Conservation (phyloP, 2,888 invertebrate genomes). For the Melolontha melolontha region DNA sequence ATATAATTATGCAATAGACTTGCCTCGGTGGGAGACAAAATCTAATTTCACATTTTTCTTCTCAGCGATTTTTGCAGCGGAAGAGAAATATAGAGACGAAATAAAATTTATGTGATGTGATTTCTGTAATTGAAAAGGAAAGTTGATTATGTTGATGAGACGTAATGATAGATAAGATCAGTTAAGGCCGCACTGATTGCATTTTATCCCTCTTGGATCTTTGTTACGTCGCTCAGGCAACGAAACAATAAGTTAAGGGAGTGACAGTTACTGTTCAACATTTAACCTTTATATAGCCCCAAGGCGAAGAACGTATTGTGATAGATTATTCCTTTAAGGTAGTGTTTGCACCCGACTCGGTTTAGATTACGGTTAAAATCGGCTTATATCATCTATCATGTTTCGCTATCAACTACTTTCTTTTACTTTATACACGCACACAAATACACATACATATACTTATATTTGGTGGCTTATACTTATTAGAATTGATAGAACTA, state of each 20-base stretch:
- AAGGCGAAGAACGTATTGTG: constrained; percentile 35
- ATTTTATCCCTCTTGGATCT: constrained; percentile 47
- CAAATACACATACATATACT: no score
- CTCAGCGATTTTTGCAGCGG: not conserved
- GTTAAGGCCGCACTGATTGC: constrained; percentile 51
- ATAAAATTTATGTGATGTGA: constrained; percentile 42
- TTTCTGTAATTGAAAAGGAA: constrained; percentile 46
- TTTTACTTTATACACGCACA: no score
- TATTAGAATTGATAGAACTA: no score
- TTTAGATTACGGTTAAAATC: constrained; percentile 29
- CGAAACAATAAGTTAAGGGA: constrained; percentile 49
- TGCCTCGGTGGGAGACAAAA: not conserved
- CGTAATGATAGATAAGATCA: constrained; percentile 50
- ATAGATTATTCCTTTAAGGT: constrained; percentile 36
- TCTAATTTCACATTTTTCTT: constrained; percentile 9
- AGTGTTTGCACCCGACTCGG: constrained; percentile 25
- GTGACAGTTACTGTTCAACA: constrained; percentile 49
- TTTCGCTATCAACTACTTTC: constrained; percentile 1
- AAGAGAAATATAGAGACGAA: constrained; percentile 22
- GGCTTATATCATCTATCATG: constrained; percentile 21
- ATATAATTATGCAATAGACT: no score
- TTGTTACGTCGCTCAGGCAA: constrained; percentile 45
- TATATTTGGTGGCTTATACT: no score
- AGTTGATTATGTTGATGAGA: constrained; percentile 47
- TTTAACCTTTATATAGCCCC: constrained; percentile 46